These are phyloP conservation scores for Sebastes goodei DNA, from an alignment of 2,797 vertebrate genomes.

Conservation along the genomic window DNA sequence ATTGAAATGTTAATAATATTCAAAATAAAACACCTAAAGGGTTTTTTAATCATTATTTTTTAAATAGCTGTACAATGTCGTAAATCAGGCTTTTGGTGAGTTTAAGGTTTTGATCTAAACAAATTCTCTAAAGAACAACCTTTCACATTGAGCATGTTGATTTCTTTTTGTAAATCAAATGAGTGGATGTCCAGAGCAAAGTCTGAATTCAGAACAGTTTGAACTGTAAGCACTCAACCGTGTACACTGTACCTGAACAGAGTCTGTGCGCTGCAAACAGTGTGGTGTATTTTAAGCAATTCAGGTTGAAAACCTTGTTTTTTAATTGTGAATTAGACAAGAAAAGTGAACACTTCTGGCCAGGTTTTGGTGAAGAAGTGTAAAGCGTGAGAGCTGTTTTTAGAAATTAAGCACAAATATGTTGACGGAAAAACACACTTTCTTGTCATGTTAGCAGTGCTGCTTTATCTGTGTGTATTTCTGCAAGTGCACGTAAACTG, in stretches of 20 bases:
- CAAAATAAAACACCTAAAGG: not conserved
- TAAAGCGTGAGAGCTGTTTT: not conserved
- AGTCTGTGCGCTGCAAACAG: conserved; percentile 1
- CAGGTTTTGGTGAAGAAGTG: not conserved
- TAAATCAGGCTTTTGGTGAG: not conserved
- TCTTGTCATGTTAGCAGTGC: not conserved
- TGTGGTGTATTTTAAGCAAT: conserved; percentile 1
- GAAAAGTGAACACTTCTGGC: not conserved
- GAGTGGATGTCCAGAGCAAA: conserved; percentile 7
- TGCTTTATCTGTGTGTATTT: conserved; percentile 22
- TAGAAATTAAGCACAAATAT: not conserved
- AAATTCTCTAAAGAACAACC: not conserved
- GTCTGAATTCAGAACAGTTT: not conserved
- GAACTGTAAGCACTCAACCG: not conserved
- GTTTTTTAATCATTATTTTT: not conserved
- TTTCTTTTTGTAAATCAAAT: conserved; percentile 4
- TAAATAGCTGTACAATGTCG: not conserved
- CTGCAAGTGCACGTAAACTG: not conserved
- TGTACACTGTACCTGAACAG: not conserved
- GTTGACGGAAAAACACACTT: not conserved
- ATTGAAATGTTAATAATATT: not conserved
- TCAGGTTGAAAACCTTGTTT: not conserved
- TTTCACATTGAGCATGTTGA: not conserved
- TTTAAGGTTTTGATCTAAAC: not conserved
- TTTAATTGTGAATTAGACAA: not conserved